phyloP scores from a whole-genome alignment of 2,888 invertebrate species.

The Neoaliturus tenellus region DNA sequence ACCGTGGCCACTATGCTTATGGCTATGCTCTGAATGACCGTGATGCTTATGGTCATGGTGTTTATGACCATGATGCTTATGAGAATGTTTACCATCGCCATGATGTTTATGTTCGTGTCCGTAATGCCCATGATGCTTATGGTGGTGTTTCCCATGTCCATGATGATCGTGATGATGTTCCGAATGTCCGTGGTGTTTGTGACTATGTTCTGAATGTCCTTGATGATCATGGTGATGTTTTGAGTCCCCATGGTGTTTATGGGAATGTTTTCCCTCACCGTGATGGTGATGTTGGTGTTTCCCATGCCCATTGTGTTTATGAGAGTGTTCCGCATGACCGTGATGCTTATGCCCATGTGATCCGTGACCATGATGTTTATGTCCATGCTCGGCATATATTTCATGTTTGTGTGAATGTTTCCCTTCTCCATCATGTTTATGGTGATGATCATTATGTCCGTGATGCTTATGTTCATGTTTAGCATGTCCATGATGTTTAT shows the following conservation, averaged over 20 bases:
- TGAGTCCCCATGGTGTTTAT: constrained; percentile 60
- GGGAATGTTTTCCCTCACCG: constrained; percentile 58
- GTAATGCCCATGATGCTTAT: constrained; percentile 62
- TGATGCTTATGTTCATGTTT: constrained; percentile 72
- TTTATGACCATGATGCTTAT: constrained; percentile 50
- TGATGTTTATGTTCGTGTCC: constrained; percentile 67
- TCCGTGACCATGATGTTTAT: constrained; percentile 73
- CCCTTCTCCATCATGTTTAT: constrained; percentile 64
- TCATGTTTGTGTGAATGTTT: constrained; percentile 64
- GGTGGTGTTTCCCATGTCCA: constrained; percentile 62
- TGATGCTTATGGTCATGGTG: constrained; percentile 64
- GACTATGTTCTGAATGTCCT: constrained; percentile 54
- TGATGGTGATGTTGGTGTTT: constrained; percentile 70
- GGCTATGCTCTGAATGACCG: constrained; percentile 59
- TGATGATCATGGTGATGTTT: constrained; percentile 58
- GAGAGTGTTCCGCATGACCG: constrained; percentile 70
- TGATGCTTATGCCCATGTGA: constrained; percentile 72
- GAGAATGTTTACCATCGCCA: constrained; percentile 63
- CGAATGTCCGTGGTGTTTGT: constrained; percentile 62
- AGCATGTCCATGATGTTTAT: constrained; percentile 60
- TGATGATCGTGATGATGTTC: constrained; percentile 62
- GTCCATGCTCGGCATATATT: constrained; percentile 72
- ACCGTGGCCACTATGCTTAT: constrained; percentile 61
- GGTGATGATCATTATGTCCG: constrained; percentile 70
- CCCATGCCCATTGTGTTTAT: constrained; percentile 73